Evolutionary conservation across 2,888 invertebrate genomes (phyloP).

Genomic region (Arge pagana): DNA sequence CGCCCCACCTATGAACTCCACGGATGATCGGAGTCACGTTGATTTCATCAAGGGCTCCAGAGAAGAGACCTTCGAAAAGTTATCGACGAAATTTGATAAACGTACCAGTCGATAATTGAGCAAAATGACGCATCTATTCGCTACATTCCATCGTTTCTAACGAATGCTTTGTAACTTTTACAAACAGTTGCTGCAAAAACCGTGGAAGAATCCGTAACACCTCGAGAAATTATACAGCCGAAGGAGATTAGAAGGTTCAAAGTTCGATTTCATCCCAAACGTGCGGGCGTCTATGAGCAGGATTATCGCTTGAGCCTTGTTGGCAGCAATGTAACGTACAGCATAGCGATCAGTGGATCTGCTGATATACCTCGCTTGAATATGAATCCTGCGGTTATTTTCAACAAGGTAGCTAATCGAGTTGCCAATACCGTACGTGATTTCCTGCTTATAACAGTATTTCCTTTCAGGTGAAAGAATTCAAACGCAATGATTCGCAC

Average conservation of each 20-base stretch:
- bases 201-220: constrained; percentile 33
- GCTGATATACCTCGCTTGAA: constrained; percentile 43
- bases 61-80: too few species aligned
- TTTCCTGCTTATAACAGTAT: not conserved
- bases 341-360: constrained; percentile 38
- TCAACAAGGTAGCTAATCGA: constrained; percentile 34
- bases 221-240: constrained; percentile 42
- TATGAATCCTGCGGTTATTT: constrained; percentile 40
- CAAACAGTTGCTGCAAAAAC: too few species aligned
- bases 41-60: too few species aligned
- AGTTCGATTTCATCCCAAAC: constrained; percentile 40
- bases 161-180: too few species aligned
- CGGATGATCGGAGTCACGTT: too few species aligned
- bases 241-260: constrained; percentile 38
- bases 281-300: constrained; percentile 34
- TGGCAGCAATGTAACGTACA: constrained; percentile 30
- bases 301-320: constrained; percentile 36
- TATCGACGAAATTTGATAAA: too few species aligned
- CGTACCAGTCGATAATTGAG: too few species aligned
- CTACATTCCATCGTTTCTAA: too few species aligned
- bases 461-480: constrained; percentile 29
- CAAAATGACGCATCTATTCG: too few species aligned
- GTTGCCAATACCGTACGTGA: too few species aligned
- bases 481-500: constrained; percentile 32
- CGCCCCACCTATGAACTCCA: too few species aligned